Evolutionary conservation across 2,888 invertebrate genomes (phyloP), one percentile per base, ranked within the genome.

Genomic region (Lomographa bimaculata): DNA sequence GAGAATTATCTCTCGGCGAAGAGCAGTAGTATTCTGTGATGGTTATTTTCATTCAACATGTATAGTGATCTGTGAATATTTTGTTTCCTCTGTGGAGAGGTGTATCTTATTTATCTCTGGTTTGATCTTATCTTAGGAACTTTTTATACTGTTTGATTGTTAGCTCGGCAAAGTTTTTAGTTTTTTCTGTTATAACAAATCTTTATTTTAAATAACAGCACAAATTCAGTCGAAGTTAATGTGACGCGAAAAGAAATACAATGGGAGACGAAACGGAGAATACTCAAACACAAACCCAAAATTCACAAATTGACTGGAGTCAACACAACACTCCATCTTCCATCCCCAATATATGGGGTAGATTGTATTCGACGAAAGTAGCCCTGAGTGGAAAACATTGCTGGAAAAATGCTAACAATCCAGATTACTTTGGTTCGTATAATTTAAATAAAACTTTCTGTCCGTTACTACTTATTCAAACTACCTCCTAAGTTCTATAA

Each of bases 241-340:
- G n/a, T n/a, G n/a, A n/a, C n/a, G n/a, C n/a, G 14, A 6, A 10
- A 3, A 26, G n/a, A 19, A 9, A 11, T 4, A 71, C 9, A 40
- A 87, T 87, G 87, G 75, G 65, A 11, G 84, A 86, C 34, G 78
- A 77, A 6, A 73, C 58, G 28, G 74, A 70, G 36, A 67, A 74
- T 46, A 89, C 86, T 0, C 89, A 90, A 57, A 90, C 89, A 0
- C 90, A 90, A 60, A 86, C 89, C 0, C 89, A 89, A 54, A 81
- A 77, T 38, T 87, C 89, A 0, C 81, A 86, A 58, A 60, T 84
- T 7, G 89, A 89, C 29, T 89, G 84, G 87, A 86, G 81, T 62
- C 87, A 86, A 55, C 68, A 69, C 9, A 78, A 71, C 34, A 76
- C 80, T 45, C 82, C 82, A 44, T 60, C 76, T 30, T 69, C 55